Percentiles rank a stretch among this genome's conserved stretches.
Conservation (phyloP, 2,797 vertebrate species). For the Crenichthys baileyi region DNA sequence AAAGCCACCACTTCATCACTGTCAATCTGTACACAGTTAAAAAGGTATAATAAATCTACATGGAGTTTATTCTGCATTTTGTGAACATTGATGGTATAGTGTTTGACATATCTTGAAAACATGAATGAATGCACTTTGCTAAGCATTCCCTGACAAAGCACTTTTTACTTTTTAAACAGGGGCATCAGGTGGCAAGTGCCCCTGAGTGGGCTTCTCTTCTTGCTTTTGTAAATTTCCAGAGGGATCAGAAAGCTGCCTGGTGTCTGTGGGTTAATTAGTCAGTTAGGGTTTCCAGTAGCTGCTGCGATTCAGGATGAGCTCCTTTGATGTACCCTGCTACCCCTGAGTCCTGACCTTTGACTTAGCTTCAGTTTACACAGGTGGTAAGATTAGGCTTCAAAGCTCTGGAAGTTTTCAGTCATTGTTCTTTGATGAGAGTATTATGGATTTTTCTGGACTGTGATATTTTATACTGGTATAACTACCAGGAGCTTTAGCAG, state of each 20-base stretch:
- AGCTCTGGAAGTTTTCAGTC: not conserved
- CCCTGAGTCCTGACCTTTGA: conserved; percentile 1
- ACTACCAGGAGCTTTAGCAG: not conserved
- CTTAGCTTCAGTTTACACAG: not conserved
- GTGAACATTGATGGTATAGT: not conserved
- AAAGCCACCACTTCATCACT: not conserved
- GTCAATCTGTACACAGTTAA: not conserved
- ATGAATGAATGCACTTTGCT: not conserved
- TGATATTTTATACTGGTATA: not conserved
- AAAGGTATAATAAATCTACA: not conserved
- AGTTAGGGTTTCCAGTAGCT: conserved; percentile 35
- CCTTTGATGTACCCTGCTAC: not conserved
- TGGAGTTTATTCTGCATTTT: not conserved
- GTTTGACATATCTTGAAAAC: not conserved
- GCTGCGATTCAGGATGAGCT: conserved; percentile 10
- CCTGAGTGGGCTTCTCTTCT: not conserved
- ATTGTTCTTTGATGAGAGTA: not conserved
- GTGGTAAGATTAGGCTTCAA: not conserved
- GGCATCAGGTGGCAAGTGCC: not conserved
- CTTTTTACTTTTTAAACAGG: not conserved
- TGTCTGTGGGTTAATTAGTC: conserved; percentile 57
- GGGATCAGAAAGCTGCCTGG: conserved; percentile 43
- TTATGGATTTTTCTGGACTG: not conserved
- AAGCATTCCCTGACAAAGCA: not conserved
- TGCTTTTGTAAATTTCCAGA: not conserved